These are phyloP conservation scores for Achlya flavicornis DNA, from an alignment of 2,888 invertebrate genomes.

Conservation along the genomic window DNA sequence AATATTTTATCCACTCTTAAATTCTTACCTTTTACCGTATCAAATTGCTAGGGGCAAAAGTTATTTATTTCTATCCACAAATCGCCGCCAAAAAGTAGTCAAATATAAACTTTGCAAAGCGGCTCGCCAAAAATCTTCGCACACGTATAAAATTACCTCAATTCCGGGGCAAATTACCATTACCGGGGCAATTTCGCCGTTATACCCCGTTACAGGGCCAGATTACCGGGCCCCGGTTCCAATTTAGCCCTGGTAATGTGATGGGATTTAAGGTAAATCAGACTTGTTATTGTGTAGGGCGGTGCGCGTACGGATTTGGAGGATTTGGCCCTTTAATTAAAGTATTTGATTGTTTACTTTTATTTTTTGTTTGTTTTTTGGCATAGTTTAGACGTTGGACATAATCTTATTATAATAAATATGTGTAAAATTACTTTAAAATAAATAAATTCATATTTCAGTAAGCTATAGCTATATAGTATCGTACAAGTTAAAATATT, in stretches of 20 bases:
- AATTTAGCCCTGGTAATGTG: slow-evolving; percentile 59
- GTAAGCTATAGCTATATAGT: too few species aligned
- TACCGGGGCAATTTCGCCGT: slow-evolving; percentile 37
- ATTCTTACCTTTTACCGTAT: not conserved
- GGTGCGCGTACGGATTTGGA: slow-evolving; percentile 13
- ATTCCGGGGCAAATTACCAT: slow-evolving; percentile 26
- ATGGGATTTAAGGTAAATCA: slow-evolving; percentile 57
- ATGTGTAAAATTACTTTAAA: too few species aligned
- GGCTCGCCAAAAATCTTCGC: not conserved
- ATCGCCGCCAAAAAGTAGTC: not conserved
- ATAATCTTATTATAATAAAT: too few species aligned
- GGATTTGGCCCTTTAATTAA: not conserved
- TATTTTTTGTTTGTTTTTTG: not conserved
- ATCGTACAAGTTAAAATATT: too few species aligned
- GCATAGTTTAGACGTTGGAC: not conserved
- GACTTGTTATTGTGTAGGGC: slow-evolving; percentile 41
- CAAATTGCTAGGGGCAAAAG: not conserved
- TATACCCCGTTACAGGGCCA: slow-evolving; percentile 34
- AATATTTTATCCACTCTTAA: too few species aligned
- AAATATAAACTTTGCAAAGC: slow-evolving; percentile 6
- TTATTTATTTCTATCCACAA: not conserved
- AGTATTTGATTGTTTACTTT: not conserved
- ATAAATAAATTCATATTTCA: too few species aligned
- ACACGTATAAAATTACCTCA: slow-evolving; percentile 19
- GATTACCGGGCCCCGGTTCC: slow-evolving; percentile 50